Evolutionary conservation across 2,888 invertebrate genomes (phyloP).

Genomic region (Unio pictorum): DNA sequence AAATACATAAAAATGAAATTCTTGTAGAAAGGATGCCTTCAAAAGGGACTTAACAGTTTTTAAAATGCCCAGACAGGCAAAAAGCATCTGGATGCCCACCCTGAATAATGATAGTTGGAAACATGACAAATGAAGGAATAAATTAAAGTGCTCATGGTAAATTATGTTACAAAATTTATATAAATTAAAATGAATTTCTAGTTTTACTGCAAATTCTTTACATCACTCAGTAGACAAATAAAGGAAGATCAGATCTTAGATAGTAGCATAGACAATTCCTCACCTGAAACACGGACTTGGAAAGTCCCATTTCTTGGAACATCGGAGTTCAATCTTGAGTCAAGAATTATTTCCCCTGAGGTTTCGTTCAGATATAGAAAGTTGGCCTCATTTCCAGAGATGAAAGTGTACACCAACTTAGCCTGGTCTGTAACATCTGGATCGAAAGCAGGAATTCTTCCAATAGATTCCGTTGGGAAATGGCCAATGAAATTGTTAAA

Average conservation of each 20-base stretch:
- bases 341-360: constrained; percentile 87
- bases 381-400: constrained; percentile 94
- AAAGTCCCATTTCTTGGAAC: constrained; percentile 93
- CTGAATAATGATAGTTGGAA: too few relatives aligned
- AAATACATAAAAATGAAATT: too few relatives aligned
- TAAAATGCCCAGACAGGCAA: too few relatives aligned
- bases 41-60: too few relatives aligned
- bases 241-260: not conserved
- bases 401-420: constrained; percentile 84
- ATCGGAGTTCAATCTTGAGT: constrained; percentile 94
- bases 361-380: constrained; percentile 87
- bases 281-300: constrained; percentile 91
- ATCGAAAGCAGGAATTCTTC: constrained; percentile 92
- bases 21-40: too few relatives aligned
- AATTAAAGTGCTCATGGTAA: too few relatives aligned
- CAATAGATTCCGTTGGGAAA: constrained; percentile 93
- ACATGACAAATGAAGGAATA: too few relatives aligned
- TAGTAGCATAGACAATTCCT: constrained; percentile 15
- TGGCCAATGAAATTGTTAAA: constrained; percentile 96
- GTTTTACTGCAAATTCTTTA: too few relatives aligned
- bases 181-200: too few relatives aligned
- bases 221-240: too few relatives aligned
- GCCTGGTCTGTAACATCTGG: constrained; percentile 89
- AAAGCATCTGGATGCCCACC: too few relatives aligned
- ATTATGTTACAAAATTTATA: too few relatives aligned